These are phyloP conservation scores for Halictus quadricinctus DNA, from an alignment of 2,888 invertebrate genomes.

Conservation along the genomic window DNA sequence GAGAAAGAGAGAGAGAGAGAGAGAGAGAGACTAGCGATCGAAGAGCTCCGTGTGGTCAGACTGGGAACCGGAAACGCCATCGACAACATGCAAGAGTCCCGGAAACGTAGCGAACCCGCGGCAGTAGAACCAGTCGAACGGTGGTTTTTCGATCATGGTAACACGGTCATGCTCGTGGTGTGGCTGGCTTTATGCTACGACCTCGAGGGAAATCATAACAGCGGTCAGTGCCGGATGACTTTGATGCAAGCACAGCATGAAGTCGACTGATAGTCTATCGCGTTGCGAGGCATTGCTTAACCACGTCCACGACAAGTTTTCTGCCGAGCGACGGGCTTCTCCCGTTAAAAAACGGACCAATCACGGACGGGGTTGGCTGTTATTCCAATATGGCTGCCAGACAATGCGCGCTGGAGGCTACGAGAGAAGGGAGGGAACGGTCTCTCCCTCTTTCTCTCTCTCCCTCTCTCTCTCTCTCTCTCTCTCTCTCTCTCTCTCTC, in stretches of 20 bases:
- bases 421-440: conserved; percentile 69
- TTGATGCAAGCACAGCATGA: conserved; percentile 74
- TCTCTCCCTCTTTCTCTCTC: background rate
- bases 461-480: background rate
- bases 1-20: background rate
- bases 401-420: conserved; percentile 77
- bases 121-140: background rate
- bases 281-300: conserved; percentile 78
- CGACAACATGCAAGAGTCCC: conserved; percentile 12
- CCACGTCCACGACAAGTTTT: conserved; percentile 68
- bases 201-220: conserved; percentile 60
- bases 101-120: background rate
- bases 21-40: background rate
- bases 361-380: conserved; percentile 78
- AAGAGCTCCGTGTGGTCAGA: background rate
- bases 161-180: conserved; percentile 31
- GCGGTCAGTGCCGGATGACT: conserved; percentile 69
- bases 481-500: background rate
- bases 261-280: conserved; percentile 81
- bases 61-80: background rate
- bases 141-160: conserved; percentile 40
- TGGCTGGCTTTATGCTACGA: conserved; percentile 30
- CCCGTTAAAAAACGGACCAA: conserved; percentile 80
- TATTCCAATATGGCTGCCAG: conserved; percentile 81
- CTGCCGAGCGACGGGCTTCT: conserved; percentile 67